These are phyloP conservation scores for Scomber japonicus DNA, from an alignment of 2,113 vertebrate species.

Conservation along the genomic window DNA sequence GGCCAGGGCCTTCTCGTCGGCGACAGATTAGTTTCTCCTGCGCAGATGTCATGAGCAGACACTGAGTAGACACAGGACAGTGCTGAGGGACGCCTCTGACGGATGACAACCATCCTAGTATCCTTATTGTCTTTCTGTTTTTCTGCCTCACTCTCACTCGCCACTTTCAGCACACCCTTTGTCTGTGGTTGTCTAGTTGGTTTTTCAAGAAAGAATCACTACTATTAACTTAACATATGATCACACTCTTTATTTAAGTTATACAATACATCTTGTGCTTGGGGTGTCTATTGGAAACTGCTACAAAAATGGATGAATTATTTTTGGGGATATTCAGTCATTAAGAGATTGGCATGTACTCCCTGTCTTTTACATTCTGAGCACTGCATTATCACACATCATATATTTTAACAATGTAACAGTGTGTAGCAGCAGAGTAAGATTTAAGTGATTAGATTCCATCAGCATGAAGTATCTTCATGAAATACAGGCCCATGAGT, in stretches of 20 bases:
- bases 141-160: conserved; percentile 25
- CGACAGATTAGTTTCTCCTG: conserved; percentile 69
- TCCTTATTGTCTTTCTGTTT: conserved; percentile 66
- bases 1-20: conserved; percentile 65
- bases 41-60: conserved; percentile 62
- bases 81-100: conserved; percentile 69
- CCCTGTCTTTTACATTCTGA: neutral
- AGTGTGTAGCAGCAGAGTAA: neutral
- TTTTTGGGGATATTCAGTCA: too few species aligned
- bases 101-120: conserved; percentile 57
- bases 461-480: neutral
- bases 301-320: neutral
- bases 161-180: conserved; percentile 22
- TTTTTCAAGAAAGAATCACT: conserved; percentile 27
- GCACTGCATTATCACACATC: neutral
- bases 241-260: conserved; percentile 18
- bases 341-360: neutral
- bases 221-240: conserved; percentile 5
- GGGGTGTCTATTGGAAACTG: neutral
- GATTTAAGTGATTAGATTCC: neutral
- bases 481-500: neutral
- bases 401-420: conserved; percentile 5
- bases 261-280: conserved; percentile 1
- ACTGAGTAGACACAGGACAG: conserved; percentile 61
- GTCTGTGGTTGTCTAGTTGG: conserved; percentile 6